Evolutionary conservation across 2,888 invertebrate genomes (phyloP).

Genomic region (Petrolisthes cinctipes): DNA sequence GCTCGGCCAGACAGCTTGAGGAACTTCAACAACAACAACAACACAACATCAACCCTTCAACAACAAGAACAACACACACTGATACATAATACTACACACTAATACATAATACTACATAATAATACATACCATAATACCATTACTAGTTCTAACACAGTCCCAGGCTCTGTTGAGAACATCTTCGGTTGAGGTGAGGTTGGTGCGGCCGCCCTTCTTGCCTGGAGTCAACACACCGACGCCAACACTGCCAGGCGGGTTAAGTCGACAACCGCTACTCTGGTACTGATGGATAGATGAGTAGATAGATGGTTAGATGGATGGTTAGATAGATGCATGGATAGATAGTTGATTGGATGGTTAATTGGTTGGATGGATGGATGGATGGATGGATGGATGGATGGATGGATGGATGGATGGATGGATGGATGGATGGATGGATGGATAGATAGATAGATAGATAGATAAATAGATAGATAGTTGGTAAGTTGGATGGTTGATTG

Average conservation of each 20-base stretch:
- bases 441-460: not conserved
- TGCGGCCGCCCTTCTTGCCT: not conserved
- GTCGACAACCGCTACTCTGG: too few species aligned
- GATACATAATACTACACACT: too few species aligned
- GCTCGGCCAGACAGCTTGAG: too few species aligned
- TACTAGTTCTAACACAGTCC: constrained; percentile 93
- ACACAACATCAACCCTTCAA: too few species aligned
- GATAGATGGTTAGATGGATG: too few species aligned
- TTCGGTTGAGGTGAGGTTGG: not conserved
- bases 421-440: not conserved
- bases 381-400: too few species aligned
- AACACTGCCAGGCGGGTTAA: too few species aligned
- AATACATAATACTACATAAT: not conserved
- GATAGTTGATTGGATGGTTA: not conserved
- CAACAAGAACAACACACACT: too few species aligned
- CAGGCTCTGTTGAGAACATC: constrained; percentile 81
- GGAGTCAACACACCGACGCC: not conserved
- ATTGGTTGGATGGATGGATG: not conserved
- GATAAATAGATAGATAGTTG: not conserved
- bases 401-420: too few species aligned
- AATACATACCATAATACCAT: constrained; percentile 88
- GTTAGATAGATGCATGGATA: not conserved
- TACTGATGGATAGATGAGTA: too few species aligned
- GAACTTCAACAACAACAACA: too few species aligned
- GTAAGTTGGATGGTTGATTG: not conserved